Evolutionary conservation across 2,888 invertebrate genomes (phyloP), one percentile per base, ranked within the genome.

Genomic region (Himalopsyche tibetana): DNA sequence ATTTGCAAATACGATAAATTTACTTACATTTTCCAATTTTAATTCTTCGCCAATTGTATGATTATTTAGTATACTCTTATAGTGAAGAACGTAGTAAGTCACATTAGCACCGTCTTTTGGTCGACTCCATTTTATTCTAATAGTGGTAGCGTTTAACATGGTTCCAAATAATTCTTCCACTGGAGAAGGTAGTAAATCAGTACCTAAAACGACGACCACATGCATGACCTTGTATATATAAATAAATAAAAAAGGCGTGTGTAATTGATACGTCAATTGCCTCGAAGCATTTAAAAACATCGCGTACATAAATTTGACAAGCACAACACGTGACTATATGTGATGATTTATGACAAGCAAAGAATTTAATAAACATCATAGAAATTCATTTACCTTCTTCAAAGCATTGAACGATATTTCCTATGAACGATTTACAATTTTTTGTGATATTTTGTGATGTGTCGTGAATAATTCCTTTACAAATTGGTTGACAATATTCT

Each of bases 361-460:
- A 85, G 79, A 83, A 42, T 86, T 55, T 40, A 80, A 69, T 82
- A 55, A 56, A 40, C 4, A 42, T 63, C 12, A 80, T 51, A 81
- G 15, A n/a, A 82, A 12, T 63, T 38, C 36, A 63, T 80, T 90
- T 90, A 96, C 96, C 97, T 94, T 97, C 97, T 91, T 97, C 97
- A 90, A 96, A 96, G 91, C 97, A 97, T 91, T 96, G 96, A 83
- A 96, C 95, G 89, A 97, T 96, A 91, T 97, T 97, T 55, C 97
- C 97, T 89, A 97, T 96, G 91, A 95, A 97, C 0, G 96, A 95
- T 84, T 96, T 94, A 91, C 97, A 97, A 82, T 95, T 94, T 15
- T 94, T 93, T 86, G 96, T 95, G 87, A 95, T 94, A 11, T 95
- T 93, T 55, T 94, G 92, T 38, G 94, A 91, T 89, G 94, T 93